These are phyloP conservation scores for Plectropomus leopardus DNA, from an alignment of 2,113 vertebrate genomes.

Conservation along the genomic window DNA sequence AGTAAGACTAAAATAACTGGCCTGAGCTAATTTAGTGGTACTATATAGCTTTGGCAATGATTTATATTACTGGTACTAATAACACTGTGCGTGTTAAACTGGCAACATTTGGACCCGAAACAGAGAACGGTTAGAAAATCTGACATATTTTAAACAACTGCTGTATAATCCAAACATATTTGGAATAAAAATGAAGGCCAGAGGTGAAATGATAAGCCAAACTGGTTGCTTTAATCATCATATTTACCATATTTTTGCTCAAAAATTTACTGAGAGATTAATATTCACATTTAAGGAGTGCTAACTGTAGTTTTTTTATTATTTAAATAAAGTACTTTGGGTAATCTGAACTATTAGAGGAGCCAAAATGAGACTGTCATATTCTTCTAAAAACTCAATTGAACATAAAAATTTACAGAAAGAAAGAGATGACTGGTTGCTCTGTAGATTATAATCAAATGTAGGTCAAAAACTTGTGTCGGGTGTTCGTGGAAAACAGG, in stretches of 20 bases:
- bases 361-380: neutral
- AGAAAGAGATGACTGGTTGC: no score
- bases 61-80: neutral
- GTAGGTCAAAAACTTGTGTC: no score
- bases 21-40: neutral
- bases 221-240: neutral
- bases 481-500: no score
- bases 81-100: neutral
- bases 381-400: neutral
- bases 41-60: neutral
- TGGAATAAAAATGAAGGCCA: neutral
- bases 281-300: neutral
- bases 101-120: neutral
- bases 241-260: neutral
- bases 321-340: neutral
- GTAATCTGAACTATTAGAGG: constrained; percentile 1
- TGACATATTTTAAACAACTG: neutral
- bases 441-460: no score
- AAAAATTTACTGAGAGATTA: neutral
- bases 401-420: neutral
- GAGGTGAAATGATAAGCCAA: neutral
- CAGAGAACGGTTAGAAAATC: no score
- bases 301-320: neutral
- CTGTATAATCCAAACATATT: neutral
- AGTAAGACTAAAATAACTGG: neutral